Conservation (phyloP, 2,888 invertebrate species). For the Tachystola acroxantha region DNA sequence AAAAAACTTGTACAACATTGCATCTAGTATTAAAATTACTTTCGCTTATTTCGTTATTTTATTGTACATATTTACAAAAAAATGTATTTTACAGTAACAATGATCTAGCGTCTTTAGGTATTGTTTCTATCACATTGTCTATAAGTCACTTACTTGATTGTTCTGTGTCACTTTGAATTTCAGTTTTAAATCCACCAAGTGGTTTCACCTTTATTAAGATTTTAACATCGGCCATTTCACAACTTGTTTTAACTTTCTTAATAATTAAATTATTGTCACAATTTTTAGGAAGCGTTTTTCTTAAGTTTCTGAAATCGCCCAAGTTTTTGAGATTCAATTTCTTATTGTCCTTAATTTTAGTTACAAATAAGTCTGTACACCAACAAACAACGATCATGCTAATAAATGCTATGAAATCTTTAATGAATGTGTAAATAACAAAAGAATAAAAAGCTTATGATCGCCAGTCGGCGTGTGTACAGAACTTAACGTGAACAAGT, state of each 20-base stretch:
- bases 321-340: conserved; percentile 11
- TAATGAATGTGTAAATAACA: conserved; percentile 51
- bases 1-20: conserved; percentile 75
- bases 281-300: conserved; percentile 19
- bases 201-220: neutral
- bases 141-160: conserved; percentile 29
- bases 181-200: neutral
- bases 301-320: conserved; percentile 23
- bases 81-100: conserved; percentile 75
- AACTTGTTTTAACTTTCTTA: conserved; percentile 42
- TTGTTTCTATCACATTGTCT: conserved; percentile 74
- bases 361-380: conserved; percentile 29
- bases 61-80: conserved; percentile 75
- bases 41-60: conserved; percentile 64
- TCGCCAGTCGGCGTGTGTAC: conserved; percentile 32
- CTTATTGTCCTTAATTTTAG: too few species aligned
- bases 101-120: conserved; percentile 77
- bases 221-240: conserved; percentile 41
- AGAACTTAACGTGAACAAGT: conserved; percentile 48
- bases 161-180: conserved; percentile 13
- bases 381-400: conserved; percentile 30
- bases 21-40: conserved; percentile 71
- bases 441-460: conserved; percentile 39
- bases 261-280: conserved; percentile 34
- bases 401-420: conserved; percentile 42